These are phyloP conservation scores for Triops longicaudatus DNA, from an alignment of 1,140 invertebrate species.

Conservation along the genomic window DNA sequence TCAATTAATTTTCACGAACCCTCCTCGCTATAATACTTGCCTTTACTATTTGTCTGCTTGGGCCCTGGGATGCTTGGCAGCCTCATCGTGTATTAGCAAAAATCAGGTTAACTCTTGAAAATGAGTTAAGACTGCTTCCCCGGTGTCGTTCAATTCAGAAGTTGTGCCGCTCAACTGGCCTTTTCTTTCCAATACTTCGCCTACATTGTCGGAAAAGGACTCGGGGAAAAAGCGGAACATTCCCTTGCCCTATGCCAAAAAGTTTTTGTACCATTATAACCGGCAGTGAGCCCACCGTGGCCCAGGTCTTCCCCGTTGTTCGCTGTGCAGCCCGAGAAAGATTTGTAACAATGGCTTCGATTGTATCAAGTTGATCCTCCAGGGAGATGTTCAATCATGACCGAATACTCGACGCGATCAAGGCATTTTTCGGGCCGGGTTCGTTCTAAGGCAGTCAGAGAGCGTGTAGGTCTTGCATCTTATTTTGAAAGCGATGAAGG, in stretches of 20 bases:
- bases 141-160: neutral
- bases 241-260: neutral
- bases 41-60: neutral
- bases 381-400: constrained; percentile 12
- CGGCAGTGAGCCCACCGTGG: neutral
- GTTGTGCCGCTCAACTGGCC: neutral
- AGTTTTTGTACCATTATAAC: constrained; percentile 13
- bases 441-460: neutral
- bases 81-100: constrained; percentile 15
- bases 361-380: constrained; percentile 12
- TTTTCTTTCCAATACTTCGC: constrained; percentile 6
- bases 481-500: constrained; percentile 12
- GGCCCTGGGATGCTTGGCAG: neutral
- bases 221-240: neutral
- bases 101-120: constrained; percentile 15
- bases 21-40: neutral
- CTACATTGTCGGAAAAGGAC: neutral
- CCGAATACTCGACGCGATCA: constrained; percentile 5
- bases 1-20: constrained; percentile 15
- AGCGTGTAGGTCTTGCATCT: constrained; percentile 5
- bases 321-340: neutral
- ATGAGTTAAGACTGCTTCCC: constrained; percentile 1
- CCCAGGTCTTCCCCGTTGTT: neutral
- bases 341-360: constrained; percentile 12
- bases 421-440: neutral